phyloP scores from a whole-genome alignment of 2,888 invertebrate genomes.

The Chaetogeoica ovagalla region DNA sequence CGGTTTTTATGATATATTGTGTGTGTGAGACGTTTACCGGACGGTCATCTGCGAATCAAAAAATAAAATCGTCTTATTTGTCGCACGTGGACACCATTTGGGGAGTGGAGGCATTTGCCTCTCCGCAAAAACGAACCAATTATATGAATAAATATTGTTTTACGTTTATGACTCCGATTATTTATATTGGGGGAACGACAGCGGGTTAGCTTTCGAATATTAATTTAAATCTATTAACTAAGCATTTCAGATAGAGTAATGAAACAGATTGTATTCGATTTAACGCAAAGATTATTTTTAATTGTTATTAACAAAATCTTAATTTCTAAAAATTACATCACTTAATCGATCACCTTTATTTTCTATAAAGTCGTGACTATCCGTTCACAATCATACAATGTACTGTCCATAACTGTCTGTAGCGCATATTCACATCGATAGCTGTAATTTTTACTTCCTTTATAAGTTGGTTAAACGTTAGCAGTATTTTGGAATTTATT shows the following conservation, averaged over 20 bases:
- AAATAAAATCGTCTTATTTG: too few species aligned
- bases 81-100: too few species aligned
- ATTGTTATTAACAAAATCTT: neutral
- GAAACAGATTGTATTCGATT: too few species aligned
- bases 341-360: neutral
- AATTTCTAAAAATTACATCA: neutral
- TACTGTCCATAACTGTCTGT: neutral
- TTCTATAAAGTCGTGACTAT: neutral
- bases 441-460: slow-evolving; percentile 1
- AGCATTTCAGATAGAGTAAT: neutral
- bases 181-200: neutral
- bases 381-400: neutral
- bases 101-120: too few species aligned
- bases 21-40: too few species aligned
- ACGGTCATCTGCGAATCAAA: too few species aligned
- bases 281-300: too few species aligned
- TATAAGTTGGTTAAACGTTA: neutral
- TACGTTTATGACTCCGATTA: too few species aligned
- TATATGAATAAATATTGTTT: too few species aligned
- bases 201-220: neutral
- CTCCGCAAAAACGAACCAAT: too few species aligned
- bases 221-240: neutral
- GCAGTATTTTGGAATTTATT: neutral
- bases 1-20: too few species aligned
- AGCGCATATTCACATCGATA: neutral